These are phyloP conservation scores for Sparidentex hasta DNA, from an alignment of 2,797 vertebrate species.

Conservation along the genomic window DNA sequence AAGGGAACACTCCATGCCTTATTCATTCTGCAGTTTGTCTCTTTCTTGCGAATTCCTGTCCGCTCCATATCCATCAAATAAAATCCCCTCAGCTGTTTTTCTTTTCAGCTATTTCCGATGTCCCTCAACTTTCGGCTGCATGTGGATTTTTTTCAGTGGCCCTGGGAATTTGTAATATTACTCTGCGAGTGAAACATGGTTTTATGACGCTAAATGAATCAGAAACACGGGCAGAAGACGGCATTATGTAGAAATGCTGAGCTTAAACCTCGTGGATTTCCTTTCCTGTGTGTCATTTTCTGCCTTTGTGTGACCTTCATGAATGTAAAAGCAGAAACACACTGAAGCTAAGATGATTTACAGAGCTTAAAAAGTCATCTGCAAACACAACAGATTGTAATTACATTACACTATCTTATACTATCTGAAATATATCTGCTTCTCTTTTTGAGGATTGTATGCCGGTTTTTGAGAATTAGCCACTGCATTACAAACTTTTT, in stretches of 20 bases:
- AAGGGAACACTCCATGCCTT: slow-evolving; percentile 51
- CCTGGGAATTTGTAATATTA: slow-evolving; percentile 21
- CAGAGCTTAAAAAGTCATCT: neutral
- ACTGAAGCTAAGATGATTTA: neutral
- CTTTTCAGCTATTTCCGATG: slow-evolving; percentile 26
- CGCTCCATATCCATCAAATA: slow-evolving; percentile 40
- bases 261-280: slow-evolving; percentile 8
- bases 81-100: slow-evolving; percentile 53
- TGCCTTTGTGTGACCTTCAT: neutral
- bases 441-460: slow-evolving; percentile 1
- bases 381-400: neutral
- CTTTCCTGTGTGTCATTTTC: slow-evolving; percentile 1
- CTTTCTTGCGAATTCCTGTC: slow-evolving; percentile 44
- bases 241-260: slow-evolving; percentile 10
- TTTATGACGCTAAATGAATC: slow-evolving; percentile 28
- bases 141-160: slow-evolving; percentile 24
- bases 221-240: slow-evolving; percentile 11
- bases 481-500: neutral
- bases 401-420: neutral
- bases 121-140: slow-evolving; percentile 40
- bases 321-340: neutral
- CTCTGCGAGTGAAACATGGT: slow-evolving; percentile 21
- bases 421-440: neutral
- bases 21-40: slow-evolving; percentile 57
- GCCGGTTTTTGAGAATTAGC: neutral